Conservation (phyloP, 2,113 vertebrate species). For the Sminthopsis crassicaudata region DNA sequence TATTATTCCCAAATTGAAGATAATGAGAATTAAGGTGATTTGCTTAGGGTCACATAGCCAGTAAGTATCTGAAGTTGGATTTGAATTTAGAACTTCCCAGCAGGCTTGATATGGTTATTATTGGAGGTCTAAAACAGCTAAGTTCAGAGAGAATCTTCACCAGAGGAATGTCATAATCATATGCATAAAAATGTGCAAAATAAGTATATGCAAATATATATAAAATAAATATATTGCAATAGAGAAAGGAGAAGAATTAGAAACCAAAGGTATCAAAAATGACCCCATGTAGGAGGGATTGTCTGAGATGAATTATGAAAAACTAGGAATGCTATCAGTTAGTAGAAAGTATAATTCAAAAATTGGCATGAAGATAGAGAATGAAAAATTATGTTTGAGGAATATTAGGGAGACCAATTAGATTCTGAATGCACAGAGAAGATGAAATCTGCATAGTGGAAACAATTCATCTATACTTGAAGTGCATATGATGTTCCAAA, state of each 20-base stretch:
- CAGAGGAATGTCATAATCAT: background rate
- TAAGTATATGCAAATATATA: background rate
- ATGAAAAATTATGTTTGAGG: background rate
- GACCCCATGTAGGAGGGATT: background rate
- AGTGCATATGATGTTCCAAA: too few species aligned
- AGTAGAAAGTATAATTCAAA: background rate
- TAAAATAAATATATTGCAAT: background rate
- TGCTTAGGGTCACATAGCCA: background rate
- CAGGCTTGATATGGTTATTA: background rate
- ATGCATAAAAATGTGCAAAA: background rate
- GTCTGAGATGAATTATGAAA: background rate
- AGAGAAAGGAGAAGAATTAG: background rate
- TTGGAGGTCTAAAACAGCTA: background rate
- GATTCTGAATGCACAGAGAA: background rate
- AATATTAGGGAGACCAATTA: background rate
- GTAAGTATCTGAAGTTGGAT: background rate
- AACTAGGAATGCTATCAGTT: background rate
- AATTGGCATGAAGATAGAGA: background rate
- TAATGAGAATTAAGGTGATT: background rate
- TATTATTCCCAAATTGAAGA: background rate
- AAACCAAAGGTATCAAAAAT: background rate
- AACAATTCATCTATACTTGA: too few species aligned
- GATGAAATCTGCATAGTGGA: too few species aligned
- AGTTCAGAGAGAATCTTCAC: background rate
- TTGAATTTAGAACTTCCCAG: background rate